phyloP scores from a whole-genome alignment of 2,888 invertebrate genomes.

The Halictus ligatus region DNA sequence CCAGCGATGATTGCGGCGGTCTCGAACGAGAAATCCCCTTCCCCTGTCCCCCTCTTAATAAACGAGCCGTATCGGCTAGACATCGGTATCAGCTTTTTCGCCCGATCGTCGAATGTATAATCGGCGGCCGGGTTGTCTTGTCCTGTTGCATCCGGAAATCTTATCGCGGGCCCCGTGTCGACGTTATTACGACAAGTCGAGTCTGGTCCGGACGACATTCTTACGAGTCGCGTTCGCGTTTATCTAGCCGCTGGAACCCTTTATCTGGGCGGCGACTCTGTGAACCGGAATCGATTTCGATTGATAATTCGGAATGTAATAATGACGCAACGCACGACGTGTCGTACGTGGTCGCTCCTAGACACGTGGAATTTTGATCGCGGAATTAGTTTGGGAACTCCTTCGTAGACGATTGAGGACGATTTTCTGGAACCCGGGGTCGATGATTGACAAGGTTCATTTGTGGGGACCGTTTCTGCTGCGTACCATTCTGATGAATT shows the following conservation, averaged over 20 bases:
- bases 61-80: slow-evolving; percentile 31
- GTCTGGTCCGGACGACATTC: slow-evolving; percentile 16
- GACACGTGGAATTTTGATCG: background rate
- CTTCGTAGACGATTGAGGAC: too few species aligned
- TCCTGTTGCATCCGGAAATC: slow-evolving; percentile 15
- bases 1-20: slow-evolving; percentile 50
- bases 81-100: slow-evolving; percentile 32
- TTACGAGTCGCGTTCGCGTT: slow-evolving; percentile 11
- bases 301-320: slow-evolving; percentile 1
- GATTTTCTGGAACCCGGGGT: too few species aligned
- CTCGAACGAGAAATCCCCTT: background rate
- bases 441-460: too few species aligned
- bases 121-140: background rate
- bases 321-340: background rate
- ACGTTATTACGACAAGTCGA: slow-evolving; percentile 20
- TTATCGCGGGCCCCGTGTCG: slow-evolving; percentile 29
- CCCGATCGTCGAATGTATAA: background rate
- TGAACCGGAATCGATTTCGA: background rate
- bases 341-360: background rate
- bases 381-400: background rate
- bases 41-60: background rate
- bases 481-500: too few species aligned
- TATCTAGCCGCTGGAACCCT: background rate
- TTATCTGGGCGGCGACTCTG: background rate
- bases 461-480: too few species aligned